Conservation (phyloP, 1,140 invertebrate species). For the Leptoteleia sp. region DNA sequence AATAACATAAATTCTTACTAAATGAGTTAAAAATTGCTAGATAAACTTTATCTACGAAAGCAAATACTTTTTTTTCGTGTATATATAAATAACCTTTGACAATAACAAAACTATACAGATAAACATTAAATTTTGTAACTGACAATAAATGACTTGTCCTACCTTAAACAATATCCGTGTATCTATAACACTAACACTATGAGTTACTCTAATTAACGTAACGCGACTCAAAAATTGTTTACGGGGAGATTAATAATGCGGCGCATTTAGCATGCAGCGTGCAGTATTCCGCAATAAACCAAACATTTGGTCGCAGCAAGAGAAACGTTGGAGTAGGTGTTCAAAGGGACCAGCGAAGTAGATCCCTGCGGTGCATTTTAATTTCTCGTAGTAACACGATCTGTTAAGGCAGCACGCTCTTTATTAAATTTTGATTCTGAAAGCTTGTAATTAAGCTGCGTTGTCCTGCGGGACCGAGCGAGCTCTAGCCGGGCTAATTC, state of each 20-base stretch:
- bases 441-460: slow-evolving; percentile 62
- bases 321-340: slow-evolving; percentile 26
- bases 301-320: slow-evolving; percentile 18
- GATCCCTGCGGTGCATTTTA: slow-evolving; percentile 62
- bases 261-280: slow-evolving; percentile 23
- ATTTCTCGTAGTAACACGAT: slow-evolving; percentile 58
- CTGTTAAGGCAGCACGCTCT: slow-evolving; percentile 34
- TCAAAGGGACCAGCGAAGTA: slow-evolving; percentile 52
- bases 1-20: no score
- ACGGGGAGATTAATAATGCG: slow-evolving; percentile 41
- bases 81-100: no score
- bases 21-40: no score
- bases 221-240: slow-evolving; percentile 29
- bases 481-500: slow-evolving; percentile 43
- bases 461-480: slow-evolving; percentile 52
- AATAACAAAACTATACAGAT: no score
- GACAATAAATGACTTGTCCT: no score
- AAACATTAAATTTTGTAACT: no score
- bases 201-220: slow-evolving; percentile 36
- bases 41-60: no score
- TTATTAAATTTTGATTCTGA: slow-evolving; percentile 70
- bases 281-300: slow-evolving; percentile 25
- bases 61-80: no score
- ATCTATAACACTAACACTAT: no score
- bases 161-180: no score